Percentiles rank a stretch among this genome's conserved stretches.
These are phyloP conservation scores for Ia io DNA, from an alignment of 2,113 vertebrate genomes.

Conservation along the genomic window DNA sequence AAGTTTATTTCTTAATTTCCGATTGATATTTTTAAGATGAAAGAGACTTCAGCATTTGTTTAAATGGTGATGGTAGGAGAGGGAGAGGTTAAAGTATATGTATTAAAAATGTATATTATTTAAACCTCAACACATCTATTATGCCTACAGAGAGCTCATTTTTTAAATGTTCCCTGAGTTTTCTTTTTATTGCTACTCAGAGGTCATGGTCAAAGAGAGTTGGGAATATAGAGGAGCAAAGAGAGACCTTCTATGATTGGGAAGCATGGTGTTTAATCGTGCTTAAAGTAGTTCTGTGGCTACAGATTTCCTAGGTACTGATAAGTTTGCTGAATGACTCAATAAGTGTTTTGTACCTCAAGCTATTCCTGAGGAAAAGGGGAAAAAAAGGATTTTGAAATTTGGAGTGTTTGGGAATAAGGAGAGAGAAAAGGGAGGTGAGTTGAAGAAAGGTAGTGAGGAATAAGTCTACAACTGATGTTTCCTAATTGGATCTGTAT, in stretches of 20 bases:
- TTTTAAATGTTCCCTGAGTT: background rate
- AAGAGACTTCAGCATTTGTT: background rate
- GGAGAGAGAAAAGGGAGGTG: background rate
- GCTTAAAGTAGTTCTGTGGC: background rate
- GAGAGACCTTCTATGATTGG: fast-evolving
- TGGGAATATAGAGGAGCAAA: background rate
- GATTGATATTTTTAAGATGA: background rate
- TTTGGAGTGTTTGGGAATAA: background rate
- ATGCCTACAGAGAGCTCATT: background rate
- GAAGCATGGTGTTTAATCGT: background rate
- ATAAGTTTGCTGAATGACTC: background rate
- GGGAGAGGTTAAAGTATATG: background rate
- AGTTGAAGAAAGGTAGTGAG: background rate
- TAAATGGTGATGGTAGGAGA: background rate
- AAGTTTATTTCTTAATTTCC: background rate
- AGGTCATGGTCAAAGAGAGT: background rate
- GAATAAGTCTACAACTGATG: background rate
- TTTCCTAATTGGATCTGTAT: background rate
- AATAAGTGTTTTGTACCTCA: background rate
- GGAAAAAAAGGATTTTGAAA: background rate
- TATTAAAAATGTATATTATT: background rate
- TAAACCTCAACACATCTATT: background rate
- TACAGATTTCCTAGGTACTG: background rate
- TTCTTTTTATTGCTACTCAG: background rate
- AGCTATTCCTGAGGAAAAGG: background rate